Conservation (phyloP, 1,140 invertebrate genomes). For the Harlomillsia oculata region DNA sequence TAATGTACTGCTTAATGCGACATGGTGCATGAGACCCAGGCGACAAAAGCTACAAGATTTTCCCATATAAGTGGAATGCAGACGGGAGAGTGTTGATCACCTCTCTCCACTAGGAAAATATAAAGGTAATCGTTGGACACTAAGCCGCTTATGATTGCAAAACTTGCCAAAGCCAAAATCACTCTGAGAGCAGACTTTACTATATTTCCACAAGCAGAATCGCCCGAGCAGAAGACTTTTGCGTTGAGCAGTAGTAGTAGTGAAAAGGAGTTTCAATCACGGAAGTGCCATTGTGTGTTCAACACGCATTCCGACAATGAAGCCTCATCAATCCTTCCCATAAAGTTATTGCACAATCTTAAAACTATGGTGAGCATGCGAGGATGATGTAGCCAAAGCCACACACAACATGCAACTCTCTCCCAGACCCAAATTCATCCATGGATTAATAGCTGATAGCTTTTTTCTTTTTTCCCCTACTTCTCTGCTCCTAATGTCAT, state of each 20-base stretch:
- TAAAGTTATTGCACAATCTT: constrained; percentile 12
- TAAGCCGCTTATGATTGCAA: background rate
- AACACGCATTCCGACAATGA: constrained; percentile 12
- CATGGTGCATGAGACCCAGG: no score
- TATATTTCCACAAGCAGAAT: background rate
- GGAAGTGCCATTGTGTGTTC: constrained; percentile 18
- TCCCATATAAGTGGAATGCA: no score
- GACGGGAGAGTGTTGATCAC: background rate
- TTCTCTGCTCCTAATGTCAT: background rate
- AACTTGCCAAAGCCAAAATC: no score
- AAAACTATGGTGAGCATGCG: background rate
- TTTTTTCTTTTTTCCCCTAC: background rate
- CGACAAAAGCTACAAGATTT: no score
- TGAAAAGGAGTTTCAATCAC: constrained; percentile 19
- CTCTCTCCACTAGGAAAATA: background rate
- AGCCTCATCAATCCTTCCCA: constrained; percentile 3
- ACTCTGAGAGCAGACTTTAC: background rate
- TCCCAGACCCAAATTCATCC: no score
- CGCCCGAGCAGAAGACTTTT: background rate
- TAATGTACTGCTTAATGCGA: no score
- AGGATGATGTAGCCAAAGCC: background rate
- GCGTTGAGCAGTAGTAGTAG: background rate
- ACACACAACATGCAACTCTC: no score
- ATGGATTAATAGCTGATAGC: no score
- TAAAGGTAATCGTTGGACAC: background rate